These are phyloP conservation scores for Tenodera sinensis DNA, from an alignment of 2,888 invertebrate species.

Conservation along the genomic window DNA sequence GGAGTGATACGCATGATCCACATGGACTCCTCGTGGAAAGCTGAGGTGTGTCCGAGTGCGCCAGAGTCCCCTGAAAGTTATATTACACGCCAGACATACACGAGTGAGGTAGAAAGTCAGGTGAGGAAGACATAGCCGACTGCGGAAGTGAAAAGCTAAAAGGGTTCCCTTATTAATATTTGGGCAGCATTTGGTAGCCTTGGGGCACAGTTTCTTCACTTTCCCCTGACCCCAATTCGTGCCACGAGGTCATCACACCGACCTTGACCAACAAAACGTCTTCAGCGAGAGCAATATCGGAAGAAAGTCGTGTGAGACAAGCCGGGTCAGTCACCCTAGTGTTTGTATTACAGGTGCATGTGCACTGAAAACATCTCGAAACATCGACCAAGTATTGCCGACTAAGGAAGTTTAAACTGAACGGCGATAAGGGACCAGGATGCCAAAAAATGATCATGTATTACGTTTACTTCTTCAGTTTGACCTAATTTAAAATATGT, in stretches of 20 bases:
- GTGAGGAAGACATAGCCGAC: not conserved
- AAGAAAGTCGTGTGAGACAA: not conserved
- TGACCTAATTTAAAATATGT: too few relatives aligned
- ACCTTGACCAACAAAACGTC: not conserved
- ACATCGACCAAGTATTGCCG: too few relatives aligned
- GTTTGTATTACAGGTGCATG: not conserved
- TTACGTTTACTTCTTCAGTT: too few relatives aligned
- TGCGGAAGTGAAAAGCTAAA: not conserved
- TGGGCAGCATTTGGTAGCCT: not conserved
- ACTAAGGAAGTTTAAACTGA: too few relatives aligned
- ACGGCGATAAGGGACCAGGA: too few relatives aligned
- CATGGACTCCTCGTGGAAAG: too few relatives aligned
- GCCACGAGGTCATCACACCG: not conserved
- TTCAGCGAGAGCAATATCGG: not conserved
- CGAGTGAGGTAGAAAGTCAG: not conserved
- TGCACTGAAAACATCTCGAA: too few relatives aligned
- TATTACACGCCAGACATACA: not conserved
- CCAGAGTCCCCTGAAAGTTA: too few relatives aligned
- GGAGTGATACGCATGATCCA: too few relatives aligned
- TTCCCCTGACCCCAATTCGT: not conserved
- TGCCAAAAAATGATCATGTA: too few relatives aligned
- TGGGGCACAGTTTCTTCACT: not conserved
- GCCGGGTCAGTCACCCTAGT: not conserved
- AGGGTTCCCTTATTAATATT: not conserved
- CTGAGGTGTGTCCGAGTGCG: too few relatives aligned